phyloP scores from a whole-genome alignment of 2,797 vertebrate species.

The Petrocephalus sullivani region DNA sequence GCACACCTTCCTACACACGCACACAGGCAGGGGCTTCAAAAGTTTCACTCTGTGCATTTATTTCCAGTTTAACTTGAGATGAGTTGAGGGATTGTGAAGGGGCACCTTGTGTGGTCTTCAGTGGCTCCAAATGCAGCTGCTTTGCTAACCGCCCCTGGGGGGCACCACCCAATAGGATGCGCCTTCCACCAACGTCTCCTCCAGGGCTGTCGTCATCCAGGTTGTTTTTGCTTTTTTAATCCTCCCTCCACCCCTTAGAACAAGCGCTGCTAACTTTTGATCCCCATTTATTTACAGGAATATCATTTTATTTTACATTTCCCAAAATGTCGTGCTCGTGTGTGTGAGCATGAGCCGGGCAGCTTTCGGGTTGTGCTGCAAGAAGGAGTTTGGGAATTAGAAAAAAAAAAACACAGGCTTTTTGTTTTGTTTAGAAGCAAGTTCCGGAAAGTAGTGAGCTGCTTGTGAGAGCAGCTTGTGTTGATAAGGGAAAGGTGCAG shows the following conservation, averaged over 20 bases:
- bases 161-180: conserved; percentile 56
- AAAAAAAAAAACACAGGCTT: conserved; percentile 1
- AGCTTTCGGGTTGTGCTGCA: not conserved
- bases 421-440: conserved; percentile 25
- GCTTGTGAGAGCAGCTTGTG: not conserved
- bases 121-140: conserved; percentile 56
- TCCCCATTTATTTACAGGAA: not conserved
- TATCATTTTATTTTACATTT: not conserved
- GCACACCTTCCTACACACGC: conserved; percentile 24
- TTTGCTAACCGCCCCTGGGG: conserved; percentile 53
- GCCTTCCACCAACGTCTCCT: conserved; percentile 35
- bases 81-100: conserved; percentile 39
- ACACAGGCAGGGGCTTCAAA: not conserved
- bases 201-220: not conserved
- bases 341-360: not conserved
- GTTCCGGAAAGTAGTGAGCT: conserved; percentile 27
- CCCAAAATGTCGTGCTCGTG: not conserved
- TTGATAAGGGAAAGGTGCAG: conserved; percentile 10
- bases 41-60: conserved; percentile 32
- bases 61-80: conserved; percentile 43
- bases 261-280: not conserved
- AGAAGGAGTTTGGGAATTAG: not conserved
- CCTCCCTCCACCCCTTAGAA: not conserved
- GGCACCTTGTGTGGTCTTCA: conserved; percentile 75
- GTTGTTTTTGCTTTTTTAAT: not conserved